Evolutionary conservation across 1,140 invertebrate genomes (phyloP).

Genomic region (Lepidurus packardi): DNA sequence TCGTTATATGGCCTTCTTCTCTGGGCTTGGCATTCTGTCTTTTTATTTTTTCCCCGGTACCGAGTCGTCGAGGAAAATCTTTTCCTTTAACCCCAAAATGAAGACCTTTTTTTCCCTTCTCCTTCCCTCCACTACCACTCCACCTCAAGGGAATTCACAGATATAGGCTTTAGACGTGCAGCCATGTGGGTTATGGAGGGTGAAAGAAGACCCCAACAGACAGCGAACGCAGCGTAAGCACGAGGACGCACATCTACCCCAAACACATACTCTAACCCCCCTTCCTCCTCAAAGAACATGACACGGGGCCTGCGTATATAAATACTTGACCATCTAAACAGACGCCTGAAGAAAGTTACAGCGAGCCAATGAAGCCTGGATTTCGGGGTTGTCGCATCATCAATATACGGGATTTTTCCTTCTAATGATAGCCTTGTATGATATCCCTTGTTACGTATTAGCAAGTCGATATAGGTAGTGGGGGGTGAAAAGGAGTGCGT

Average conservation of each 20-base stretch:
- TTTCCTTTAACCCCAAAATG: neutral
- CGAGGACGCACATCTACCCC: neutral
- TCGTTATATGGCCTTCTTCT: neutral
- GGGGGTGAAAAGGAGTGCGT: neutral
- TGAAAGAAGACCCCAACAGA: conserved; percentile 18
- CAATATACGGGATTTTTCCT: too few relatives aligned
- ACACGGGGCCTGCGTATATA: neutral
- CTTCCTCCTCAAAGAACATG: neutral
- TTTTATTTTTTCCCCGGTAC: neutral
- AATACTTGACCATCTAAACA: conserved; percentile 5
- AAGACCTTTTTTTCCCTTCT: neutral
- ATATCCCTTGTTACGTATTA: neutral
- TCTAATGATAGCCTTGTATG: neutral
- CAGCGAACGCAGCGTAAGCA: neutral
- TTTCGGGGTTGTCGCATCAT: too few relatives aligned
- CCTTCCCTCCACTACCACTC: neutral
- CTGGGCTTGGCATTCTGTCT: neutral
- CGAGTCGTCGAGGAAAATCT: neutral
- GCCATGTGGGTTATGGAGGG: conserved; percentile 20
- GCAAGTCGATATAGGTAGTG: neutral
- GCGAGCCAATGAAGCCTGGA: neutral
- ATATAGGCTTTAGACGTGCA: neutral
- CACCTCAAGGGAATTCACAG: conserved; percentile 9
- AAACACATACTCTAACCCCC: neutral
- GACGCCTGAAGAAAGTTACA: neutral